A percentile compares a stretch with the other conserved stretches of the same genome.
Conservation (phyloP, 53 echinoderm and acorn worm genomes). For the Actinopyga echinites region DNA sequence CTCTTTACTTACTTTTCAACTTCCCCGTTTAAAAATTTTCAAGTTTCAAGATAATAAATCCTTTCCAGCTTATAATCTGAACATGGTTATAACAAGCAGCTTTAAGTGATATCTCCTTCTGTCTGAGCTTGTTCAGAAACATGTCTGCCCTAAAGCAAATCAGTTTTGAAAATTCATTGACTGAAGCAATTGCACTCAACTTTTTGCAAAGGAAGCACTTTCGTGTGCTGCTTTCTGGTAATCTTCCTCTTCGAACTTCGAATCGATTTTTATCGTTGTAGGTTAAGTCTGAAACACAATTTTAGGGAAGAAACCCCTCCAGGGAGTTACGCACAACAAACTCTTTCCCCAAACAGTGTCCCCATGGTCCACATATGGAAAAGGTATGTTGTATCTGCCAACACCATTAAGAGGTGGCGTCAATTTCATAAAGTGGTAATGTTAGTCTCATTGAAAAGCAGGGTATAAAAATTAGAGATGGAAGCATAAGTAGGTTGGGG, state of each 20-base stretch:
- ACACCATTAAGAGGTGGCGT: conserved; percentile 23
- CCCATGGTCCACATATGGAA: neutral
- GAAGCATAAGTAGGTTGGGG: conserved; percentile 28
- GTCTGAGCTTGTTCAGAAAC: neutral
- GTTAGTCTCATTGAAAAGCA: conserved; percentile 6
- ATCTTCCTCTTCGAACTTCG: neutral
- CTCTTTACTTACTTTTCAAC: no score
- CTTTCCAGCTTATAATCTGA: no score
- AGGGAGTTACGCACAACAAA: neutral
- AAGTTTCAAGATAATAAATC: no score
- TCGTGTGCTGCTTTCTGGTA: neutral
- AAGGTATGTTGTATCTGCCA: conserved; percentile 36
- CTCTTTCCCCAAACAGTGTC: neutral
- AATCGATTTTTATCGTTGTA: conserved; percentile 21
- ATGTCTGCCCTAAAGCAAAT: conserved; percentile 6
- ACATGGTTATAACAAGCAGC: no score
- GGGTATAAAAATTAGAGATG: neutral
- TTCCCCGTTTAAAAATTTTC: no score
- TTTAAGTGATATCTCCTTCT: no score
- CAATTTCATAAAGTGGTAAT: conserved; percentile 23
- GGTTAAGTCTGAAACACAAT: conserved; percentile 24
- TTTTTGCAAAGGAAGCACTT: no score
- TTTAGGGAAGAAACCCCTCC: conserved; percentile 4
- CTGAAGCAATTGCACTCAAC: neutral
- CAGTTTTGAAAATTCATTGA: conserved; percentile 28